Base-by-base conservation (phyloP, 2,888 invertebrate genomes). In the Polylopha cassiicola region DNA sequence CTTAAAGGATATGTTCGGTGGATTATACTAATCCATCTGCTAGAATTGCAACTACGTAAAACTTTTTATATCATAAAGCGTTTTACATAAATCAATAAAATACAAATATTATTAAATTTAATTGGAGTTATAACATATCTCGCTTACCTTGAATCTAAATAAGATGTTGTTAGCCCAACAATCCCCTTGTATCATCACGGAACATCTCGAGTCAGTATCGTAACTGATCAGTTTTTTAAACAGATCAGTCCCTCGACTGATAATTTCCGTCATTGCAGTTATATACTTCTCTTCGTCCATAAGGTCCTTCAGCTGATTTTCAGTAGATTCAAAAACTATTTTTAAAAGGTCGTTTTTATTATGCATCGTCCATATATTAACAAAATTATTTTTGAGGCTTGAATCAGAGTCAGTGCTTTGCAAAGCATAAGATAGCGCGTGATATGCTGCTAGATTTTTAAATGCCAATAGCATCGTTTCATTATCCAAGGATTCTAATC, bases 81-180 rank as follows among this genome's bases (percentile, higher is more conserved):
- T n/a, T n/a, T n/a, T n/a, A n/a, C n/a, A n/a, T n/a, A n/a, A n/a
- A n/a, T n/a, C n/a, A n/a, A n/a, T n/a, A n/a, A n/a, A n/a, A n/a
- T n/a, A n/a, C n/a, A n/a, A n/a, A n/a, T n/a, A n/a, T n/a, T n/a
- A n/a, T n/a, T n/a, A n/a, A n/a, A n/a, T n/a, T n/a, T n/a, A n/a
- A n/a, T n/a, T n/a, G n/a, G n/a, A n/a, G n/a, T n/a, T n/a, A n/a
- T n/a, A 18, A n/a, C 2, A 20, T 7, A 16, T 16, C 11, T 6
- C 21, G 48, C 59, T 48, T 51, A 55, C 70, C 53, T 61, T 38
- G 23, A 56, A 46, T 41, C 37, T 60, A 30, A 64, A 71, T 52
- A 73, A 51, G 7, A 73, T 52, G 39, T 73, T 73, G 22, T 71
- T 73, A 1, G 60, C 65, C 72, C 73, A 73, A 10, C 58, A 53